Evolutionary conservation across 2,797 vertebrate species (phyloP).

Genomic region (Mus caroli): DNA sequence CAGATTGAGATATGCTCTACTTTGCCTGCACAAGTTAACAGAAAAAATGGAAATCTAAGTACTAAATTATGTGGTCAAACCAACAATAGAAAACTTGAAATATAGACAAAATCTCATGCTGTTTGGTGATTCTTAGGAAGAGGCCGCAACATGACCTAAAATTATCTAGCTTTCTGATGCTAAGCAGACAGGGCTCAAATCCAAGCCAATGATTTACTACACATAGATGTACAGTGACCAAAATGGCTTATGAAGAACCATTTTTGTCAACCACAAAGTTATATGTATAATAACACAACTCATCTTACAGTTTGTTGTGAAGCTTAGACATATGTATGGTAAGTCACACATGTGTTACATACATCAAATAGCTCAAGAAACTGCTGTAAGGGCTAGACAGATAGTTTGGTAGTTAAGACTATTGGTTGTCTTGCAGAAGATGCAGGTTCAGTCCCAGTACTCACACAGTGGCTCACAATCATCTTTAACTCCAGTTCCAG

Average conservation of each 20-base stretch:
- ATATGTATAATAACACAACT: background rate
- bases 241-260: background rate
- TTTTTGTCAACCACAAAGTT: background rate
- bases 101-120: background rate
- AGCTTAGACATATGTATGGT: background rate
- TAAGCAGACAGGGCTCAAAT: background rate
- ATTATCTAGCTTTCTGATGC: background rate
- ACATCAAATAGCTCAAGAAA: background rate
- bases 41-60: conserved; percentile 18
- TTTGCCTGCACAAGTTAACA: conserved; percentile 1
- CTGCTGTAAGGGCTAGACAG: background rate
- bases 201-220: background rate
- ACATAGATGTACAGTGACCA: background rate
- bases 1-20: background rate
- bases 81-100: background rate
- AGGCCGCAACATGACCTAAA: background rate
- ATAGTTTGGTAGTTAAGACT: background rate
- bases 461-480: background rate
- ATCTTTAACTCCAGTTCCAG: background rate
- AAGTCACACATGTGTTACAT: background rate
- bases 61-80: background rate
- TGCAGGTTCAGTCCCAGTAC: background rate
- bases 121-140: background rate
- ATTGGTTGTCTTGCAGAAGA: background rate
- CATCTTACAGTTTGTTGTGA: background rate